Conservation (phyloP, 2,113 vertebrate species). For the Pangasianodon hypophthalmus region DNA sequence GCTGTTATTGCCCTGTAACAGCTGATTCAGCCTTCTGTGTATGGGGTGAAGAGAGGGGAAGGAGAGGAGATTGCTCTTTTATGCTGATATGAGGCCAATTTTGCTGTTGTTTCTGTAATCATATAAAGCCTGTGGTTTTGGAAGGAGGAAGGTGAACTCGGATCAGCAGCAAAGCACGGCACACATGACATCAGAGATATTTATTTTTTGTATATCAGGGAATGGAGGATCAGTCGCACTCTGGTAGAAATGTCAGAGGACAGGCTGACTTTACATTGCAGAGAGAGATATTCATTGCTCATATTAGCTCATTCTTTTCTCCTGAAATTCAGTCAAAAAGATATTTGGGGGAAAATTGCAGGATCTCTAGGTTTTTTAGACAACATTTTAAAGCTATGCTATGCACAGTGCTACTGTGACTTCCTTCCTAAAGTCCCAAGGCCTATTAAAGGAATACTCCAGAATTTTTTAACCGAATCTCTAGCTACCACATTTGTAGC, state of each 20-base stretch:
- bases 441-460: background rate
- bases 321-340: background rate
- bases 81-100: slow-evolving; percentile 37
- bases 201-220: background rate
- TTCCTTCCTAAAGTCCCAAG: background rate
- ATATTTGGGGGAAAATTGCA: background rate
- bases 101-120: slow-evolving; percentile 5
- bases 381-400: background rate
- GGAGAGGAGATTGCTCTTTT: slow-evolving; percentile 9
- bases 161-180: background rate
- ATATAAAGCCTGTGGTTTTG: background rate
- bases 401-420: background rate
- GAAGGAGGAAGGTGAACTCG: background rate
- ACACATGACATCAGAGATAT: background rate
- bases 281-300: background rate
- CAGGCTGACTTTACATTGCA: background rate
- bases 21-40: slow-evolving; percentile 35
- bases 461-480: background rate
- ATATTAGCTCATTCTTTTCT: background rate
- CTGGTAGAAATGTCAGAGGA: background rate
- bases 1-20: slow-evolving; percentile 33
- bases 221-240: background rate
- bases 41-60: background rate
- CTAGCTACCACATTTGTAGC: background rate
- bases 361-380: background rate